phyloP scores from a whole-genome alignment of 2,888 invertebrate species.

The Noctua fimbriata region DNA sequence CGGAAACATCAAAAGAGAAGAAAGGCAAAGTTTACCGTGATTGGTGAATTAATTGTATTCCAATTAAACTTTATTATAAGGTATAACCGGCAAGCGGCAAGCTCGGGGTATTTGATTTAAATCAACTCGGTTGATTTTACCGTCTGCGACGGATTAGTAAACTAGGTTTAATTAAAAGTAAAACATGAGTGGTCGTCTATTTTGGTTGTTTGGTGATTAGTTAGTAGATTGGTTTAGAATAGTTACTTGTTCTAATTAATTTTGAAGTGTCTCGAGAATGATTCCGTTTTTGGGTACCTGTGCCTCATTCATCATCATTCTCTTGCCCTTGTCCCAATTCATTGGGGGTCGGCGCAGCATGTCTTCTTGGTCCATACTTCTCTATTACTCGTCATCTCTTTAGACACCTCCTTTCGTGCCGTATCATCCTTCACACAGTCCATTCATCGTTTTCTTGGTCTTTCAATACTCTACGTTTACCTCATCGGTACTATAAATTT shows the following conservation, averaged over 20 bases:
- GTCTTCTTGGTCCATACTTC: too few relatives aligned
- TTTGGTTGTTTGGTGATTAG: constrained; percentile 44
- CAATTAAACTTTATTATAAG: constrained; percentile 70
- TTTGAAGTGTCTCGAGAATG: constrained; percentile 11
- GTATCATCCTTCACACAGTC: too few relatives aligned
- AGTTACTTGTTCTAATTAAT: constrained; percentile 34
- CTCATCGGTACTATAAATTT: background rate
- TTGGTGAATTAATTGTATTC: constrained; percentile 67
- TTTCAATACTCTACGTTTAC: background rate
- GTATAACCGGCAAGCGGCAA: constrained; percentile 34
- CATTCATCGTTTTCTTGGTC: too few relatives aligned
- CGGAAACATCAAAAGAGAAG: constrained; percentile 50
- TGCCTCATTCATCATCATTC: background rate
- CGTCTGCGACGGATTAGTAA: constrained; percentile 58
- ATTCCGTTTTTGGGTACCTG: background rate
- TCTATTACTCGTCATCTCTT: too few relatives aligned
- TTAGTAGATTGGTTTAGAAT: constrained; percentile 45
- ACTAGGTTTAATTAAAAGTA: constrained; percentile 61
- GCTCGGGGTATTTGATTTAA: constrained; percentile 62
- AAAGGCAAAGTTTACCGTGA: constrained; percentile 56
- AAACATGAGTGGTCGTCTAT: constrained; percentile 47
- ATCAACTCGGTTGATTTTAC: constrained; percentile 60
- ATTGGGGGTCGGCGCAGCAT: too few relatives aligned
- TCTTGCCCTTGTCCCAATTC: too few relatives aligned
- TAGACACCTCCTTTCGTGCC: too few relatives aligned